These are phyloP conservation scores for Botia kubotai DNA, from an alignment of 2,797 vertebrate species.

Conservation along the genomic window DNA sequence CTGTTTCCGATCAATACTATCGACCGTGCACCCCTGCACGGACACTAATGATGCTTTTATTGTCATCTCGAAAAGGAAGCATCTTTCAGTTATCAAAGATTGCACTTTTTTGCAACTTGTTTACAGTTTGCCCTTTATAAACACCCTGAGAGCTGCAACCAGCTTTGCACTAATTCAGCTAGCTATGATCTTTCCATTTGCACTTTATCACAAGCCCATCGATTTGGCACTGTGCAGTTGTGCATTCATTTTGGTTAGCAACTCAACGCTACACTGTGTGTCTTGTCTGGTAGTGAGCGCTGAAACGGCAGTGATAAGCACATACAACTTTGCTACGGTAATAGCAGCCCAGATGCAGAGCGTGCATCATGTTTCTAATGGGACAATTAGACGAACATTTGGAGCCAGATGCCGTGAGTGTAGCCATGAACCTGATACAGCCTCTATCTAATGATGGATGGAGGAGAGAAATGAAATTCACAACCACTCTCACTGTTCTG, in stretches of 20 bases:
- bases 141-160: slow-evolving; percentile 11
- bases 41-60: slow-evolving; percentile 44
- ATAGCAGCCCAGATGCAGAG: slow-evolving; percentile 50
- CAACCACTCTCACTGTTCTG: slow-evolving; percentile 21
- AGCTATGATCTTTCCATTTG: slow-evolving; percentile 43
- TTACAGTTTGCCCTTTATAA: slow-evolving; percentile 41
- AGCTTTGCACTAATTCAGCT: slow-evolving; percentile 21
- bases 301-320: slow-evolving; percentile 43
- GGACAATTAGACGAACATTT: slow-evolving; percentile 54
- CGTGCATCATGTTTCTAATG: slow-evolving; percentile 55
- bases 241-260: slow-evolving; percentile 22
- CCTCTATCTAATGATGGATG: slow-evolving; percentile 41
- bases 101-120: slow-evolving; percentile 38
- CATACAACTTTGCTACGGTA: slow-evolving; percentile 20
- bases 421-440: slow-evolving; percentile 41
- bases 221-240: neutral
- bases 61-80: slow-evolving; percentile 32
- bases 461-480: slow-evolving; percentile 20
- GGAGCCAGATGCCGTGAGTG: slow-evolving; percentile 53
- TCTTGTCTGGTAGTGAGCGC: slow-evolving; percentile 27
- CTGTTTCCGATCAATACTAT: slow-evolving; percentile 41
- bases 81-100: slow-evolving; percentile 35
- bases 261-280: slow-evolving; percentile 11
- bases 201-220: slow-evolving; percentile 24
- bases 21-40: slow-evolving; percentile 37